phyloP scores from a whole-genome alignment of 2,888 invertebrate species.

The Ophion slaviceki region DNA sequence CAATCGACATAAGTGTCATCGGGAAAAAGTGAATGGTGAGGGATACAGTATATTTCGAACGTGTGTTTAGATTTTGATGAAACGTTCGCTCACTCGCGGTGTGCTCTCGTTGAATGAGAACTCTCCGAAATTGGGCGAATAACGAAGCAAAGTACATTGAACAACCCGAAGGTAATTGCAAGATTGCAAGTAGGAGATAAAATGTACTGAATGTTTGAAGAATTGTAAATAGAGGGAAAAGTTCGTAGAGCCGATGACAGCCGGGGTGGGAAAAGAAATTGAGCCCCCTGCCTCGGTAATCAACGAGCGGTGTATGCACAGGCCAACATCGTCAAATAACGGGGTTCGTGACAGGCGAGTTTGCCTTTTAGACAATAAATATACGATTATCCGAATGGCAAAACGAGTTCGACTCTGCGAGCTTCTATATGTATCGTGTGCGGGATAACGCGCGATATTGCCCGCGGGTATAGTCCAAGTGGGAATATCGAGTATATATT shows the following conservation, averaged over 20 bases:
- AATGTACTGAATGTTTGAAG: not conserved
- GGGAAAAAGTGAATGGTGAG: too few species aligned
- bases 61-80: too few species aligned
- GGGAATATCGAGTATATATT: conserved; percentile 23
- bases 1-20: too few species aligned
- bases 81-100: too few species aligned
- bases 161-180: not conserved
- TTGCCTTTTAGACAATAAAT: conserved; percentile 16
- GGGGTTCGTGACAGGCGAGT: conserved; percentile 1
- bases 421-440: conserved; percentile 33
- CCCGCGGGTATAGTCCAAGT: conserved; percentile 37
- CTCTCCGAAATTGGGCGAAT: too few species aligned
- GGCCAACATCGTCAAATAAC: not conserved
- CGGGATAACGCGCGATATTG: conserved; percentile 24
- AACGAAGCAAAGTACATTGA: not conserved
- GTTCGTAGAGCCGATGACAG: not conserved
- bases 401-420: conserved; percentile 44
- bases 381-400: conserved; percentile 30
- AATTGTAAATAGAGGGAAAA: not conserved
- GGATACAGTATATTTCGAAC: too few species aligned
- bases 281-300: not conserved
- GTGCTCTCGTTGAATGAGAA: too few species aligned
- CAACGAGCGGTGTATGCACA: not conserved
- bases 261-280: not conserved
- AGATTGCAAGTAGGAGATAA: not conserved